Base-by-base conservation (phyloP, 2,888 invertebrate genomes). In the Mythimna loreyi region DNA sequence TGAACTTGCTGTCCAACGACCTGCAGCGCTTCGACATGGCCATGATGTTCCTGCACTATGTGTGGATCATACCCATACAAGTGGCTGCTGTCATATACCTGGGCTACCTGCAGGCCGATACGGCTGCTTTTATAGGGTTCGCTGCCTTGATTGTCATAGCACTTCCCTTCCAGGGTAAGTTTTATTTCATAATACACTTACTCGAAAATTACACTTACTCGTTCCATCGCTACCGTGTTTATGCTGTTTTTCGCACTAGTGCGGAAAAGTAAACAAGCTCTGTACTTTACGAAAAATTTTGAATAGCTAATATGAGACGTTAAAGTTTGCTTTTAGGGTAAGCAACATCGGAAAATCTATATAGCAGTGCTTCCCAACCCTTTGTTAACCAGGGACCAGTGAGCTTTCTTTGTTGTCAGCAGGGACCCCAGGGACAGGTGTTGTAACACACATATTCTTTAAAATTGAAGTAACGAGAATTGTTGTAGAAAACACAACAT, bases 1-100 rank as follows among this genome's bases (percentile, higher is more conserved):
- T 99, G 19, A 99, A 99, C 92, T 92, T 99, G 33, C 95, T 99
- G 61, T 98, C 98, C 23, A 99, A 99, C 88, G 99, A 99, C 87
- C 97, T 99, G 58, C 97, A 97, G 88, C 96, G 98, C 43, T 98
- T 99, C 86, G 99, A 99, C 89, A 86, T 97, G 90, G 97, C 97
- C 3, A 96, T 97, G 47, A 92, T 97, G 45, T 98, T 97, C 87
- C 89, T 98, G 7, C 98, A 98, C 90, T 98, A 97, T 87, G 92
- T 98, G 78, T 98, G 98, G 98, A 96, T 98, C n/a, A 97, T 98
- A 28, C 98, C 98, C 0, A 74, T 96, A 11, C 96, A 97, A 40
- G 85, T 97, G 7, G 81, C 97, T 0, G 97, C 97, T 30, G 97
- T 98, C 4, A 96, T 97, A 50, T 97, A 97, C 79, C 96, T 98